phyloP scores from a whole-genome alignment of 2,113 vertebrate species.

The Cyanistes caeruleus region DNA sequence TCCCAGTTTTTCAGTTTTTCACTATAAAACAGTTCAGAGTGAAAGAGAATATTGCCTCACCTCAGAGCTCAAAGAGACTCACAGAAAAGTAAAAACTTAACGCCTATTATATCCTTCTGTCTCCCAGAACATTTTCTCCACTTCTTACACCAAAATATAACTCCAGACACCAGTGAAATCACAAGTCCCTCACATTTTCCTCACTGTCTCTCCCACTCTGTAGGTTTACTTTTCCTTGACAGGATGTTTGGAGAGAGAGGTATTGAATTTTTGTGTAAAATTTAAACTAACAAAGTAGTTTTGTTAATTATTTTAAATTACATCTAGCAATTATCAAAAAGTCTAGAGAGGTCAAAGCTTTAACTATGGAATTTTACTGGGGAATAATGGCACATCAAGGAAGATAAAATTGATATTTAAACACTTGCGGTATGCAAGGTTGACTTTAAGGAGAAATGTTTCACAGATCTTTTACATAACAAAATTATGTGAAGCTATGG shows the following conservation, averaged over 20 bases:
- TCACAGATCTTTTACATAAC: background rate
- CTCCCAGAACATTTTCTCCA: background rate
- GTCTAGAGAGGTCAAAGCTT: background rate
- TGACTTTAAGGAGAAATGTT: background rate
- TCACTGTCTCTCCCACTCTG: accelerated
- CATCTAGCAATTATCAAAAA: background rate
- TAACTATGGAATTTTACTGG: background rate
- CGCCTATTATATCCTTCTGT: background rate
- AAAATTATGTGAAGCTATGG: background rate
- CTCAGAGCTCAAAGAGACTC: background rate
- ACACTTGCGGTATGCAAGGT: background rate
- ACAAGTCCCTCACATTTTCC: background rate
- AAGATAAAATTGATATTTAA: background rate
- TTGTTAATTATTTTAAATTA: background rate
- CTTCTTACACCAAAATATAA: background rate
- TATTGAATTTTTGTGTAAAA: background rate
- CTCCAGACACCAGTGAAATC: background rate
- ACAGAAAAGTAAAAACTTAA: background rate
- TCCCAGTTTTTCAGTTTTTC: background rate
- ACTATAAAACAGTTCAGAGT: background rate
- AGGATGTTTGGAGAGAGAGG: background rate
- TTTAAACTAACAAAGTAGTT: background rate
- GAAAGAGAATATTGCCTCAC: background rate
- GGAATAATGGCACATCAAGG: background rate
- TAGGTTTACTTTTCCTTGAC: background rate